Conservation (phyloP, 1,140 invertebrate genomes). For the Cyrtorhinus lividipennis region DNA sequence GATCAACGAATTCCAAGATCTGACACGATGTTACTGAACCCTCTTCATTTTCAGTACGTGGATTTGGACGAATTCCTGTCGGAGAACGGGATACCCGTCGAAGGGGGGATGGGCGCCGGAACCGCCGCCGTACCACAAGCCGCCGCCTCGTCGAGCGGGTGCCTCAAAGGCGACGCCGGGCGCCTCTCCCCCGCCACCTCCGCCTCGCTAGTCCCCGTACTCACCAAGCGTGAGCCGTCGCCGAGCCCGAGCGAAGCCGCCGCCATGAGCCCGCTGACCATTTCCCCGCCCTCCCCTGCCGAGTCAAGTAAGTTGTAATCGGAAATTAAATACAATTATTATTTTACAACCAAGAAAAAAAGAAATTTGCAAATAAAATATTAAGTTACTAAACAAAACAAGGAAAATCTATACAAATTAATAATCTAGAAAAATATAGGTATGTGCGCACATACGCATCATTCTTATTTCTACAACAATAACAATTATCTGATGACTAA, state of each 20-base stretch:
- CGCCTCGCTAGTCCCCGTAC: slow-evolving; percentile 15
- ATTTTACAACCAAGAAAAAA: too few species aligned
- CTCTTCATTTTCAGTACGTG: slow-evolving; percentile 81
- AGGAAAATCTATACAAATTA: too few species aligned
- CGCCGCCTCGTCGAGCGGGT: neutral
- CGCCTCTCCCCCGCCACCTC: slow-evolving; percentile 20
- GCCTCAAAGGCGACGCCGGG: slow-evolving; percentile 13
- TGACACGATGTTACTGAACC: too few species aligned
- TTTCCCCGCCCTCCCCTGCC: slow-evolving; percentile 70
- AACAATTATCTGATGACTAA: too few species aligned
- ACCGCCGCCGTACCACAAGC: slow-evolving; percentile 30
- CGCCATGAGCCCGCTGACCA: slow-evolving; percentile 67
- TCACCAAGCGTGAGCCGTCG: slow-evolving; percentile 56
- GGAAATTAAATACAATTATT: too few species aligned
- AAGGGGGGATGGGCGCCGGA: slow-evolving; percentile 42
- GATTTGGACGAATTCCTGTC: slow-evolving; percentile 91
- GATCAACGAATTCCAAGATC: too few species aligned
- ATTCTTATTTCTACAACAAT: too few species aligned
- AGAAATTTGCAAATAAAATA: too few species aligned
- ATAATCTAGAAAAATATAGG: too few species aligned
- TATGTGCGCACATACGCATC: too few species aligned
- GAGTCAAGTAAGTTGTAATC: slow-evolving; percentile 71
- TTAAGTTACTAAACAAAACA: too few species aligned
- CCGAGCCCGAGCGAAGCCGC: slow-evolving; percentile 56
- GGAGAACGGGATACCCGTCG: slow-evolving; percentile 78